These are phyloP conservation scores for Harpegnathos saltator DNA, from an alignment of 1,140 invertebrate genomes.

Conservation along the genomic window DNA sequence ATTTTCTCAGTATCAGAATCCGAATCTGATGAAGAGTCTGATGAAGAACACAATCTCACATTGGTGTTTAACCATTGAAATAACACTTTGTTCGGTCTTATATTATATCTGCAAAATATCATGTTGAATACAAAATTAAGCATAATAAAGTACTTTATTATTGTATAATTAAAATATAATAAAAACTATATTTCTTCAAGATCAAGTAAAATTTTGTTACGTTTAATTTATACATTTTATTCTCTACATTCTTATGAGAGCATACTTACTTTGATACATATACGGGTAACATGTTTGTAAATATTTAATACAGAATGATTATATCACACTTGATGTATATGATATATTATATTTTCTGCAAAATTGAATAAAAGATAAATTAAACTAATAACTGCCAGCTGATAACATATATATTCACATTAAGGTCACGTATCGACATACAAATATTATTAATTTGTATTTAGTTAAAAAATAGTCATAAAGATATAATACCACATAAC, in stretches of 20 bases:
- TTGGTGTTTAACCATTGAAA: constrained; percentile 61
- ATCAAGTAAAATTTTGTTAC: neutral
- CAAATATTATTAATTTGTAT: no score
- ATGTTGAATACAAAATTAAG: neutral
- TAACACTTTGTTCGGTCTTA: constrained; percentile 32
- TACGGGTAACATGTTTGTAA: constrained; percentile 66
- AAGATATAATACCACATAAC: no score
- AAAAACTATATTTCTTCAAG: neutral
- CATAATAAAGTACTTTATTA: neutral
- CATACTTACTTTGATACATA: constrained; percentile 70
- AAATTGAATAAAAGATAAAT: no score
- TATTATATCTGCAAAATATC: constrained; percentile 40
- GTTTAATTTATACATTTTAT: constrained; percentile 20
- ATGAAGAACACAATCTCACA: constrained; percentile 60
- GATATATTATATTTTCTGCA: no score
- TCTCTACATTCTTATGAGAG: neutral
- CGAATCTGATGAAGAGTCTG: constrained; percentile 72
- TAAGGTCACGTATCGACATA: no score
- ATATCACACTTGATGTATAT: no score
- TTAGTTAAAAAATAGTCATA: no score
- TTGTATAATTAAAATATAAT: neutral
- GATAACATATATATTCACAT: no score
- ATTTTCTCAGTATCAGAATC: constrained; percentile 71
- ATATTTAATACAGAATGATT: constrained; percentile 27
- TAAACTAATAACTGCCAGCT: no score